Percentiles rank a stretch among this genome's conserved stretches.
Conservation (phyloP, 2,113 vertebrate genomes). For the Hiodon tergisus region DNA sequence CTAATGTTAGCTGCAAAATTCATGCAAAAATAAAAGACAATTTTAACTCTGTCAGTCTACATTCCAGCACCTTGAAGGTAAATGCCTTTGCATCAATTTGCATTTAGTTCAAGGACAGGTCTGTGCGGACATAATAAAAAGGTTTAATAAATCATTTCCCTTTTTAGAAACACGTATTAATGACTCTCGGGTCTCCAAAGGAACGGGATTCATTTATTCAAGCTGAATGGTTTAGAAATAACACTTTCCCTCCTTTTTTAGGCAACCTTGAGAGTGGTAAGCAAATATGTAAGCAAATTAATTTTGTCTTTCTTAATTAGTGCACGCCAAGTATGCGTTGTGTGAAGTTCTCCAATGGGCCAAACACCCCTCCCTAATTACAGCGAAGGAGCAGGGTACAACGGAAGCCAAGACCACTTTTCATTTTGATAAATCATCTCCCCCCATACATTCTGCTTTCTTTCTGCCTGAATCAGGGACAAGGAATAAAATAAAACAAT, state of each 20-base stretch:
- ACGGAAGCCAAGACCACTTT: neutral
- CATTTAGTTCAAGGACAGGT: slow-evolving; percentile 15
- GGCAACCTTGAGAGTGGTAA: slow-evolving; percentile 21
- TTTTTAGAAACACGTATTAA: slow-evolving; percentile 23
- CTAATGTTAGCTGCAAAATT: neutral
- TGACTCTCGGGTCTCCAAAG: slow-evolving; percentile 20
- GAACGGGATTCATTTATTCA: slow-evolving; percentile 20
- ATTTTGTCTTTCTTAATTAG: slow-evolving; percentile 17
- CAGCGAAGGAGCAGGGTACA: neutral
- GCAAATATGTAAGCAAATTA: slow-evolving; percentile 23
- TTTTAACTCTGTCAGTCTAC: neutral
- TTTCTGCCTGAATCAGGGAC: neutral
- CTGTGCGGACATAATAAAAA: slow-evolving; percentile 11
- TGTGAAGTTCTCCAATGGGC: neutral
- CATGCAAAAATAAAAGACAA: neutral
- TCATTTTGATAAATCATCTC: neutral
- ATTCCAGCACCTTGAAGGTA: neutral
- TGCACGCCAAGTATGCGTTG: slow-evolving; percentile 10
- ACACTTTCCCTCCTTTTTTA: slow-evolving; percentile 4
- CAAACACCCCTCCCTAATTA: neutral
- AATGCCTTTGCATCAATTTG: neutral
- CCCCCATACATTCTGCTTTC: no score
- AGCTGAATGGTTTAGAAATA: slow-evolving; percentile 19
- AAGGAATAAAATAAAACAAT: no score
- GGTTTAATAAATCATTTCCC: slow-evolving; percentile 1